Conservation (phyloP, 2,888 invertebrate species). For the Priocnemis perturbator region DNA sequence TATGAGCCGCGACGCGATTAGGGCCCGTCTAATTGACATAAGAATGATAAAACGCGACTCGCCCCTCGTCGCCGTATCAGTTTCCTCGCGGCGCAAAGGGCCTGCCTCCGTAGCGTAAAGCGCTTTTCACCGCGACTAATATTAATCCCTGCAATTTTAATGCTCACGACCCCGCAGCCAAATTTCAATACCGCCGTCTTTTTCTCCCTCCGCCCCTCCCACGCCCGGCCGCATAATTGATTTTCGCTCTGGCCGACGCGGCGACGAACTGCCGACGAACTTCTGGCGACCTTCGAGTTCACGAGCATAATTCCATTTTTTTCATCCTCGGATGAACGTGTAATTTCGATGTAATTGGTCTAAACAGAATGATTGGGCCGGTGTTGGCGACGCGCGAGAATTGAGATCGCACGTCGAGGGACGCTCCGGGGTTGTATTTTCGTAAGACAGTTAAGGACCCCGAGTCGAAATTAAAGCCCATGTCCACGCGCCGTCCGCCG, state of each 20-base stretch:
- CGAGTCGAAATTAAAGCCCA: no score
- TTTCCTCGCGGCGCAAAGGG: conserved; percentile 7
- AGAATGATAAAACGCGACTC: conserved; percentile 59
- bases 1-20: conserved; percentile 69
- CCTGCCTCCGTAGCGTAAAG: conserved; percentile 16
- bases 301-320: no score
- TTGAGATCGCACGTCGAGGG: no score
- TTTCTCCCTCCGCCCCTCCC: conserved; percentile 18
- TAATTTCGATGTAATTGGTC: no score
- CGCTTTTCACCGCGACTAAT: conserved; percentile 51
- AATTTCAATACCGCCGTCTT: conserved; percentile 66
- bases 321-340: no score
- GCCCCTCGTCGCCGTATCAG: background rate
- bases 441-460: no score
- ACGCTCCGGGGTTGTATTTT: no score
- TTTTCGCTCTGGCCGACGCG: conserved; percentile 53
- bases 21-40: conserved; percentile 68
- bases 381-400: no score
- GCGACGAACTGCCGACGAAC: conserved; percentile 46
- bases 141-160: conserved; percentile 73
- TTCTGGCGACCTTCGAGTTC: conserved; percentile 26
- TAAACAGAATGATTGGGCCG: no score
- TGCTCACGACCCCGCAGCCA: conserved; percentile 61
- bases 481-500: conserved; percentile 5
- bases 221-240: conserved; percentile 58